These are phyloP conservation scores for Neolamprologus falcicula DNA, from an alignment of 2,113 vertebrate species.

Conservation along the genomic window DNA sequence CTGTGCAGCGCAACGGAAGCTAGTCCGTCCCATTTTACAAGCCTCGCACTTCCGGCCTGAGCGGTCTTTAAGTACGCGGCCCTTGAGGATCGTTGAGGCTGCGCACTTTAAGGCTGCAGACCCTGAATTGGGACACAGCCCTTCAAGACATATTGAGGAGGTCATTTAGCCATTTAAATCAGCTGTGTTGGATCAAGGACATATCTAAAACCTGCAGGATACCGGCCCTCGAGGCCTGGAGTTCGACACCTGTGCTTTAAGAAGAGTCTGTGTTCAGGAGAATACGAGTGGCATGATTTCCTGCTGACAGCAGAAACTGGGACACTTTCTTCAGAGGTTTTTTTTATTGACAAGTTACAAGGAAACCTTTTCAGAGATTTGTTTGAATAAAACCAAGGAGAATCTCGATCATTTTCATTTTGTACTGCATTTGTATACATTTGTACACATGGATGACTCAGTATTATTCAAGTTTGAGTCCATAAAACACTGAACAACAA, in stretches of 20 bases:
- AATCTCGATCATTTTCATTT: not conserved
- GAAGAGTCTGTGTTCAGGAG: not conserved
- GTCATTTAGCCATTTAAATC: accelerated
- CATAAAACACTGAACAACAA: accelerated
- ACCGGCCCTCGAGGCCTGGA: accelerated
- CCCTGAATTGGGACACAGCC: too few species aligned
- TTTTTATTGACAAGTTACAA: not conserved
- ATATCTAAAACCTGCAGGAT: too few species aligned
- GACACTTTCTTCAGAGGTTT: not conserved
- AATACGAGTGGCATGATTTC: not conserved
- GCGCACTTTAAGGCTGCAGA: too few species aligned
- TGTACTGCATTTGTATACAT: not conserved
- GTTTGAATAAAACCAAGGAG: not conserved
- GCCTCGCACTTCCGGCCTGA: too few species aligned
- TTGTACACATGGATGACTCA: not conserved
- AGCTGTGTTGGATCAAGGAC: too few species aligned
- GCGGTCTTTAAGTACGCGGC: accelerated
- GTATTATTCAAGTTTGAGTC: not conserved
- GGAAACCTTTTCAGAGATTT: accelerated
- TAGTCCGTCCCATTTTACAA: too few species aligned
- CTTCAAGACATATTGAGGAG: too few species aligned
- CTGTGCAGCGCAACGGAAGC: accelerated
- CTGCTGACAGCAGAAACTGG: not conserved
- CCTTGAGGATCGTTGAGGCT: accelerated
- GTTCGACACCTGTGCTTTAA: not conserved